These are phyloP conservation scores for Entomobrya proxima DNA, from an alignment of 2,888 invertebrate species.

Conservation along the genomic window DNA sequence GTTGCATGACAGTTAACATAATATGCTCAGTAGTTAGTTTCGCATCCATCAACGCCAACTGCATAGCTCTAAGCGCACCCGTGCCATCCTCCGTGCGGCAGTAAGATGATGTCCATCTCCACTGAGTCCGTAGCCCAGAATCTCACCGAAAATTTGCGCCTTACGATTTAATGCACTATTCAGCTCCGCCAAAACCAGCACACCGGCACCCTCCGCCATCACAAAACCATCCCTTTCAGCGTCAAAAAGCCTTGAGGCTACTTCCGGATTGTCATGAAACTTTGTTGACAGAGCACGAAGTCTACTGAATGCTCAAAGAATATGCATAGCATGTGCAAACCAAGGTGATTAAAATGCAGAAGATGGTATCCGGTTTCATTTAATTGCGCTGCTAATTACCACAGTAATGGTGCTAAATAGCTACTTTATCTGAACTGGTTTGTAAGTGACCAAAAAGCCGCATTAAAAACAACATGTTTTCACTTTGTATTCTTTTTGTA, in stretches of 20 bases:
- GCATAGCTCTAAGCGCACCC: conserved; percentile 93
- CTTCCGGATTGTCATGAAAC: conserved; percentile 86
- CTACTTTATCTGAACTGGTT: no score
- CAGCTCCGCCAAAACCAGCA: conserved; percentile 92
- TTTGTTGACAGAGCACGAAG: conserved; percentile 91
- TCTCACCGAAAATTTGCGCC: conserved; percentile 90
- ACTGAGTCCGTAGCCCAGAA: conserved; percentile 94
- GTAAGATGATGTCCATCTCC: conserved; percentile 97
- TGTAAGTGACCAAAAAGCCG: no score
- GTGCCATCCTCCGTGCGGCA: conserved; percentile 92
- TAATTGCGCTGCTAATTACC: no score
- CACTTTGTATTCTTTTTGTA: no score
- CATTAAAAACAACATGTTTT: no score
- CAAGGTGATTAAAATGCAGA: no score
- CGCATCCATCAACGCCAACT: conserved; percentile 87
- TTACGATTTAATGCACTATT: conserved; percentile 88
- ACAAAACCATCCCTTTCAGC: conserved; percentile 95
- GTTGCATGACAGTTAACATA: conserved; percentile 99
- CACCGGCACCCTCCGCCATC: conserved; percentile 97
- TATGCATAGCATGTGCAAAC: no score
- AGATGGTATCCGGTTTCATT: no score
- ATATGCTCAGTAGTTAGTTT: conserved; percentile 81
- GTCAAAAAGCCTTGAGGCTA: conserved; percentile 96
- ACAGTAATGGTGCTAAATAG: no score
- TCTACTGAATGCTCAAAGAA: conserved; percentile 92